Base-by-base conservation (phyloP, 2,888 invertebrate genomes). In the Cephus rjabovi region DNA sequence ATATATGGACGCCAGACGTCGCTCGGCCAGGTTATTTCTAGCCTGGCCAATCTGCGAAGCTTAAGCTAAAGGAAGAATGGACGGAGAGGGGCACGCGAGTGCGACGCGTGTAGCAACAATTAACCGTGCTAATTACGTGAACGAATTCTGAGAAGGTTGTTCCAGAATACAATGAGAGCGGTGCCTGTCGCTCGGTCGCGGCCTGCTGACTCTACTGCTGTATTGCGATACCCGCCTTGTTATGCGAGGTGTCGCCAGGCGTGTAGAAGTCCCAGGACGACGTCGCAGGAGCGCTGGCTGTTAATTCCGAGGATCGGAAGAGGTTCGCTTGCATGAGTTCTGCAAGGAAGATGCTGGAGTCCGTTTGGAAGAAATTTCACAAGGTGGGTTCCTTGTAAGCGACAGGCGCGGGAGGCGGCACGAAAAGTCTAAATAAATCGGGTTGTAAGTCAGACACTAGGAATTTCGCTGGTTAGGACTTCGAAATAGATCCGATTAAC, bases 91-190 rank as follows among this genome's bases (percentile, higher is more conserved):
- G 77, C 75, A 76, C 77, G 77, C 71, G 76, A 31, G 70, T 75
- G 76, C 76, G 77, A 75, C 77, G 76, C 73, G 79, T 76, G 78
- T 56, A 9, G 56, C 56, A 56, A 56, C 81, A 79, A 83, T 83
- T 83, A 83, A 77, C 80, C 68, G 78, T 40, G 33, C 81, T 79
- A 81, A 81, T 81, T 81, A 81, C 77, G 77, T 78, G 76, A 81
- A 81, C 75, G 79, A 75, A 76, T 79, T 76, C 80, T 79, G 78
- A 79, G 82, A 81, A 83, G 80, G 80, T 77, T 77, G 74, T 76
- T 69, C 77, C 37, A 73, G 75, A 74, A 75, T 79, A 77, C 79
- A 75, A 80, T 79, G 79, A 76, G 75, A 80, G 77, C 77, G 74
- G 75, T 56, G 23, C 56, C 23, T 56, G 56, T 56, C 56, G 56